Base-by-base conservation (phyloP, 2,888 invertebrate species). In the Antitype chi region DNA sequence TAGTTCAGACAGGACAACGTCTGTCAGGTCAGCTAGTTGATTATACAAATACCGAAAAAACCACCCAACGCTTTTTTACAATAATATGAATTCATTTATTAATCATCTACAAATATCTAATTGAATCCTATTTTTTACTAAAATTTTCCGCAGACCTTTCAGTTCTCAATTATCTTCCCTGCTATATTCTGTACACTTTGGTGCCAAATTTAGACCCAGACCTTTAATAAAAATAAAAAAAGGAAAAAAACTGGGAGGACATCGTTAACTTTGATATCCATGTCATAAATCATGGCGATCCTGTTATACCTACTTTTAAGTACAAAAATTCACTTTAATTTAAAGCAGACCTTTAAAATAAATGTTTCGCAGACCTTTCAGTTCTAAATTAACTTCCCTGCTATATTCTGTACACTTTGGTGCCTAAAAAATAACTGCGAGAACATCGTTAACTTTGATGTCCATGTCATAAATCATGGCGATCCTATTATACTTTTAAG, bases 261-360 rank as follows among this genome's bases (percentile, higher is more conserved):
- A 67, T 71, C 64, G 74, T 84, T 80, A 85, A 75, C 47, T 74
- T 78, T 74, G 70, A 79, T 78, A 73, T n/a, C n/a, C n/a, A n/a
- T n/a, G n/a, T 76, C 79, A 80, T 88, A 82, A 88, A 90, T 87
- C 82, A 87, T 84, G 57, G 53, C 43, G 63, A 74, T 84, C 74
- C 81, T 76, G 86, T 84, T 87, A 83, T n/a, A n/a, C n/a, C n/a
- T 79, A 82, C 80, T 85, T 87, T 80, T 81, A 88, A 74, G 75
- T n/a, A n/a, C n/a, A n/a, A n/a, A n/a, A n/a, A n/a, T n/a, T n/a
- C n/a, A n/a, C n/a, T n/a, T n/a, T n/a, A n/a, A n/a, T n/a, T n/a
- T n/a, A n/a, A n/a, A n/a, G 32, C 6, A 23, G 15, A 32, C 9
- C 3, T n/a, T 23, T 67, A 23, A 17, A 9, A 9, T 32, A 67